Percentiles rank a stretch among this genome's conserved stretches.
Conservation (phyloP, 2,113 vertebrate species). For the Sinocyclocheilus rhinocerous region DNA sequence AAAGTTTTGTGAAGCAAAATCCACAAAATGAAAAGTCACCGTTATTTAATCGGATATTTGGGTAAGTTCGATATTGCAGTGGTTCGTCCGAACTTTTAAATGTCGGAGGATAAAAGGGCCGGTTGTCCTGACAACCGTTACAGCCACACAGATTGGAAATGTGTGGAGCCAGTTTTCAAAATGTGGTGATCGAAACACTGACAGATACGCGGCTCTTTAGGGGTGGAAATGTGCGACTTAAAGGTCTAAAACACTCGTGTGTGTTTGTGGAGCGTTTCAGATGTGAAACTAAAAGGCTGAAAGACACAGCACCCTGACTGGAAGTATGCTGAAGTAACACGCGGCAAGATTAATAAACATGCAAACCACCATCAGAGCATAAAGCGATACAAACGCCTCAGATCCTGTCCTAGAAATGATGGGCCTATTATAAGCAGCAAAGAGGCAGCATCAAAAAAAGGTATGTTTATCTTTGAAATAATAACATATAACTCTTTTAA, state of each 20-base stretch:
- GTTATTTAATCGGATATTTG: neutral
- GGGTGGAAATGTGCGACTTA: slow-evolving; percentile 78
- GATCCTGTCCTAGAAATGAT: slow-evolving; percentile 66
- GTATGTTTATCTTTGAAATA: slow-evolving; percentile 28
- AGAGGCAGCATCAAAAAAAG: slow-evolving; percentile 25
- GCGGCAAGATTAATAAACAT: slow-evolving; percentile 33
- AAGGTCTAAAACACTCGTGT: slow-evolving; percentile 57
- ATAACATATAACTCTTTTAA: slow-evolving; percentile 59
- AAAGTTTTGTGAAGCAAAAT: slow-evolving; percentile 57
- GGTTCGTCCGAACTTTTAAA: slow-evolving; percentile 45
- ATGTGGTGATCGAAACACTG: slow-evolving; percentile 42
- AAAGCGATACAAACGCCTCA: slow-evolving; percentile 50
- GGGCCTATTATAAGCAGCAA: slow-evolving; percentile 64
- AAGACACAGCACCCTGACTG: slow-evolving; percentile 58
- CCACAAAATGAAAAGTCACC: slow-evolving; percentile 18
- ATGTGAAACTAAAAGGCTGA: slow-evolving; percentile 68
- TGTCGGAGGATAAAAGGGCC: slow-evolving; percentile 41
- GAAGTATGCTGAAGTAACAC: slow-evolving; percentile 46
- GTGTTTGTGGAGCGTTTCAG: slow-evolving; percentile 41
- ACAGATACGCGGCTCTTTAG: slow-evolving; percentile 35
- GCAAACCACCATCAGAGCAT: slow-evolving; percentile 20
- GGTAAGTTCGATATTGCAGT: slow-evolving; percentile 49
- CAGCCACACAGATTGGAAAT: slow-evolving; percentile 64
- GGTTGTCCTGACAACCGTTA: slow-evolving; percentile 45
- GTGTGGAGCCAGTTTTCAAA: slow-evolving; percentile 34